Evolutionary conservation across 2,797 vertebrate species (phyloP).

Genomic region (Gephyroberyx darwinii): DNA sequence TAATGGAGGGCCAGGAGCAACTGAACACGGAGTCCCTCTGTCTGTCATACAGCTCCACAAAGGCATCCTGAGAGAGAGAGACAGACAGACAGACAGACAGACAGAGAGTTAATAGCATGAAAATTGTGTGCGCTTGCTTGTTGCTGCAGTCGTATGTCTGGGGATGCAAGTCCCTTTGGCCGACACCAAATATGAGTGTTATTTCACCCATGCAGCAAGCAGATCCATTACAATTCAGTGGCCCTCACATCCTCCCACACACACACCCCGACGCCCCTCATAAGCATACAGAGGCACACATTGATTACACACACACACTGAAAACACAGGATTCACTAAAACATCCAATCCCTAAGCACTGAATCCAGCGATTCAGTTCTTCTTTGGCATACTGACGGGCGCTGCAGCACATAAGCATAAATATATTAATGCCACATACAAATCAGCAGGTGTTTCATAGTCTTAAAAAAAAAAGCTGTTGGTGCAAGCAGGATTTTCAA

Average conservation of each 20-base stretch:
- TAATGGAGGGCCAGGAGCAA: constrained; percentile 95
- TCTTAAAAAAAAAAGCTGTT: too few relatives aligned
- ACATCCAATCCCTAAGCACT: constrained; percentile 30
- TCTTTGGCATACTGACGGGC: constrained; percentile 12
- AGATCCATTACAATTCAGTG: constrained; percentile 41
- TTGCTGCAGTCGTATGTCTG: constrained; percentile 15
- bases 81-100: constrained; percentile 13
- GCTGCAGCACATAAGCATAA: constrained; percentile 22
- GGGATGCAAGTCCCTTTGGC: constrained; percentile 50
- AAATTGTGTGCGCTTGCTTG: constrained; percentile 11
- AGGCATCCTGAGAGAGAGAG: constrained; percentile 87
- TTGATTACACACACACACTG: constrained; percentile 2
- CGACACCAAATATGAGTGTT: constrained; percentile 50
- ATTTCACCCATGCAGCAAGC: constrained; percentile 51
- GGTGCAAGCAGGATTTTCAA: too few relatives aligned
- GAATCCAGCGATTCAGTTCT: constrained; percentile 13
- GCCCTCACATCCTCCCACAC: constrained; percentile 35
- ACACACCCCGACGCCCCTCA: constrained; percentile 17
- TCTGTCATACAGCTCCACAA: constrained; percentile 94
- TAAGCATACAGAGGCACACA: constrained; percentile 11
- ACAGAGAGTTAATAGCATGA: constrained; percentile 16
- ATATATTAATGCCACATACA: constrained; percentile 52
- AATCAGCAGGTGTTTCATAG: constrained; percentile 18
- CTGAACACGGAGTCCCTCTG: constrained; percentile 89
- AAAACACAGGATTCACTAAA: constrained; percentile 45